phyloP scores from a whole-genome alignment of 2,113 vertebrate species.

The Tauraco erythrolophus region DNA sequence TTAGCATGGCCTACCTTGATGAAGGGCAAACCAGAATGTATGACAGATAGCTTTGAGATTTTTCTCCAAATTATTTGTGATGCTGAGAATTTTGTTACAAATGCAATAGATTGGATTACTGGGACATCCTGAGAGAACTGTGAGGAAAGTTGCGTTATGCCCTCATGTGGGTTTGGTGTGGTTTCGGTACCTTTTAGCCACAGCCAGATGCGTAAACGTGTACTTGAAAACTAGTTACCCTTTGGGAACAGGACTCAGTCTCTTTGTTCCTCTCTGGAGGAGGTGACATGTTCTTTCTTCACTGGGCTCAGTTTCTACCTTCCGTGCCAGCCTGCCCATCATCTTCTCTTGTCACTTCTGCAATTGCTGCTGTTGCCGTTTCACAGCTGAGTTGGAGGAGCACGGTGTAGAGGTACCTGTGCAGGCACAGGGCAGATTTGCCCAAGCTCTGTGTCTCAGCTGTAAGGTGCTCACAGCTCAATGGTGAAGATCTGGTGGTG shows the following conservation, averaged over 20 bases:
- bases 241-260: background rate
- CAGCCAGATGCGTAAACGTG: background rate
- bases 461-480: background rate
- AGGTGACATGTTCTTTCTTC: background rate
- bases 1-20: background rate
- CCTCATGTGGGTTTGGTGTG: background rate
- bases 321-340: background rate
- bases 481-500: background rate
- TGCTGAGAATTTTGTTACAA: background rate
- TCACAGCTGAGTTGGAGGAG: background rate
- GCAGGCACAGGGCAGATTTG: background rate
- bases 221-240: background rate
- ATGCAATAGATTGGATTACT: background rate
- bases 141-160: background rate
- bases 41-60: background rate
- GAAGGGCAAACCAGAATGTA: background rate
- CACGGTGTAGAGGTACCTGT: fast-evolving
- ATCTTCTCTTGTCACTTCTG: background rate
- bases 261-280: background rate
- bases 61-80: background rate
- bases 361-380: background rate
- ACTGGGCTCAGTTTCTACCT: background rate
- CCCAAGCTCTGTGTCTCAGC: background rate
- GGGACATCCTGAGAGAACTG: background rate
- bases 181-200: background rate